Evolutionary conservation across 2,797 vertebrate species (phyloP).

Genomic region (Sebastes glaucus): DNA sequence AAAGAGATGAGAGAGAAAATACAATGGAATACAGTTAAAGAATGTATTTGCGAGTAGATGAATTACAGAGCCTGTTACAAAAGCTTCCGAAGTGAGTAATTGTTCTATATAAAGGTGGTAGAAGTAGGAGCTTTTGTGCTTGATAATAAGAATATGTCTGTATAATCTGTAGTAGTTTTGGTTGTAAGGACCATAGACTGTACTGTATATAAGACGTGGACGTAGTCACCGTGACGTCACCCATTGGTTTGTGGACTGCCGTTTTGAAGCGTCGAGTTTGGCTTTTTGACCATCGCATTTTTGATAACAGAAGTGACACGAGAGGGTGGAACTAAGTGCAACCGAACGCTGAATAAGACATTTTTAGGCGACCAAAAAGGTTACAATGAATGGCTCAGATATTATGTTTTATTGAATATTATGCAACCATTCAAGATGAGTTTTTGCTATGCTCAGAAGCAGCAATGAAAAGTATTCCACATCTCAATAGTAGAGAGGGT

Average conservation of each 20-base stretch:
- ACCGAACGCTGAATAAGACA: no score
- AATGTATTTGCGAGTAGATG: constrained; percentile 24
- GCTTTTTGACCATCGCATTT: no score
- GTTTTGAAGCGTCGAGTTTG: no score
- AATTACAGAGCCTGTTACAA: constrained; percentile 2
- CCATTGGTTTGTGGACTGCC: no score
- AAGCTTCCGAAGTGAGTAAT: background rate
- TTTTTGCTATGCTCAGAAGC: background rate
- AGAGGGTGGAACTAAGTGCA: no score
- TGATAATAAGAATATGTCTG: background rate
- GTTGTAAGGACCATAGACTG: background rate
- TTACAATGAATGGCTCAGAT: background rate
- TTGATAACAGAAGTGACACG: no score
- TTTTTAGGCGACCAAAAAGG: no score
- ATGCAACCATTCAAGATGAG: background rate
- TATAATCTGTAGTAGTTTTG: background rate
- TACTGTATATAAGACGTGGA: no score
- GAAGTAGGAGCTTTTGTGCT: background rate
- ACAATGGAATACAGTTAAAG: constrained; percentile 24
- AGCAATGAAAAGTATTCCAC: constrained; percentile 1
- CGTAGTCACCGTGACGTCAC: no score
- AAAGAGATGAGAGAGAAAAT: constrained; percentile 50
- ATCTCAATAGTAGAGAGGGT: background rate
- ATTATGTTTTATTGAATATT: background rate
- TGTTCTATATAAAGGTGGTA: background rate